Evolutionary conservation across 1,140 invertebrate genomes (phyloP), one percentile per base, ranked within the genome.

Genomic region (Scaptomyza hsui): DNA sequence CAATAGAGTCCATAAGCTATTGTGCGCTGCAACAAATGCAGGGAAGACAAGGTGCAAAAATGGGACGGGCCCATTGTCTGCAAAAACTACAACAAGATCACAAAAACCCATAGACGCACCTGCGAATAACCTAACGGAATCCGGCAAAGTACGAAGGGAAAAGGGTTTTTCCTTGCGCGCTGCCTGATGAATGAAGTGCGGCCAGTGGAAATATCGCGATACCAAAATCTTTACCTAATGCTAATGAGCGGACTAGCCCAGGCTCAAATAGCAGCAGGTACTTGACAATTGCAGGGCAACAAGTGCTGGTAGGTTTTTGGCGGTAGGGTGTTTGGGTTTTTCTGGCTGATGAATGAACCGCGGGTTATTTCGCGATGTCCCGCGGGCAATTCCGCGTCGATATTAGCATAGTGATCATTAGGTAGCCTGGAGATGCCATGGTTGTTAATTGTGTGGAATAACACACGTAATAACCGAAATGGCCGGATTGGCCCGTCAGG

Each of bases 31-130:
- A 78, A 78, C 64, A 78, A 74, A 62, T 51, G 48, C 45, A 48
- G 51, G 15, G 52, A 53, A 32, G 47, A 81, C 89, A 90, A 90
- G 89, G 89, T 90, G 89, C 89, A 90, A 90, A 90, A 83, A 76
- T 90, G 69, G 89, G 83, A 90, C 65, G 72, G 68, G 41, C 67
- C 62, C 61, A 72, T 88, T 88, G 78, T 88, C 62, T 60, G 60
- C 68, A 7, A 78, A 77, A 77, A 67, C 6, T 47, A 81, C 48
- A 72, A 61, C 47, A 37, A 39, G 13, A 15, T 2, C 35, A 47
- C 26, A 29, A 52, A 55, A 42, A 35, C 12, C 37, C 62, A 26
- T 3, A 7, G 26, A 24, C 56, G 72, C 82, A 88, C 82, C 82
- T 88, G 82, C 83, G 60, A 24, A 61, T 64, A 88, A 78, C 37